Evolutionary conservation across 2,113 vertebrate species (phyloP), one percentile per base, ranked within the genome.

Genomic region (Cyprinodon brontotheroides): DNA sequence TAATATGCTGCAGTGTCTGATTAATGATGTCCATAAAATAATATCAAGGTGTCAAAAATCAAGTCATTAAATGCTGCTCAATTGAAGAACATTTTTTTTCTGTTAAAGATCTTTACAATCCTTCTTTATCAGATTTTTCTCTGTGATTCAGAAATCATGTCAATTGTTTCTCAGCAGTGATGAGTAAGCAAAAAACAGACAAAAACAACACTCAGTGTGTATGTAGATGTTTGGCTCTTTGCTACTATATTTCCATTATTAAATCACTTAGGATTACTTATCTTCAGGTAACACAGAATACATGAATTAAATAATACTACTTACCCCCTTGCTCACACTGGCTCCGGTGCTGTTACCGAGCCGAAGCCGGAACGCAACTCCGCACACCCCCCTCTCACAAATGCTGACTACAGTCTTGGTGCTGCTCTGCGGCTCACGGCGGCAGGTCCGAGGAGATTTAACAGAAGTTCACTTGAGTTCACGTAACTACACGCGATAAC

Each of bases 31-130:
- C 40, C n/a, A 41, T 57, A n/a, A 50, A 39, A 59, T 17, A 65
- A 48, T 15, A 47, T 48, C 36, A 53, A 72, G 14, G 17, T 68
- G 60, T 77, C 70, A 74, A 57, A 53, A 62, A 62, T 29, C 5
- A 9, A 69, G 61, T 75, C 62, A 67, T 76, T 29, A 72, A 60
- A 75, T 79, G 36, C 57, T 50, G 60, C 68, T 76, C 39, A 39
- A 61, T 39, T 75, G 29, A 68, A 64, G 61, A 79, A 61, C 70
- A 48, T 29, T 20, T 37, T 72, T 22, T 60, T 65, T 53, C 48
- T 67, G 40, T 47, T 75, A 11, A 41, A 29, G 39, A 50, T 38
- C 59, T 41, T 66, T 11, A 45, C 29, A 41, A 40, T 67, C 6
- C 14, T 65, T 69, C 22, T 50, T 38, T 7, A 39, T 65, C 15